Percentiles rank a stretch among this genome's conserved stretches.
Conservation (phyloP, 2,113 vertebrate species). For the Apeltes quadracus region DNA sequence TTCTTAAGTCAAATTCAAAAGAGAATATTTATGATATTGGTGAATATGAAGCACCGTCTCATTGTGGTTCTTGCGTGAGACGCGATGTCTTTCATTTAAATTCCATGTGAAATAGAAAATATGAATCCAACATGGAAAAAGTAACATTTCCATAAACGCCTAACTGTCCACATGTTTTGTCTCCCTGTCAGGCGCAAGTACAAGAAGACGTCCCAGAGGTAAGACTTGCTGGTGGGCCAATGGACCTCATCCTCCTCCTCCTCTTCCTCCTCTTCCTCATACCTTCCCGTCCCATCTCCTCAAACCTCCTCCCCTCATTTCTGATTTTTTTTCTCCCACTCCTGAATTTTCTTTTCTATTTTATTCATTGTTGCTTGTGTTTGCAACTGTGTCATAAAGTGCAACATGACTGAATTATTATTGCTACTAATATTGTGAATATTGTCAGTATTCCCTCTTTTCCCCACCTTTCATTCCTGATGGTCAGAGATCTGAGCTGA, state of each 20-base stretch:
- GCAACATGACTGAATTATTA: slow-evolving; percentile 51
- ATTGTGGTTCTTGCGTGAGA: slow-evolving; percentile 23
- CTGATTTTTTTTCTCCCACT: slow-evolving; percentile 4
- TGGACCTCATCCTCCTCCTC: slow-evolving; percentile 26
- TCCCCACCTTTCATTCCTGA: neutral
- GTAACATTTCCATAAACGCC: neutral
- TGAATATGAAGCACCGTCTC: neutral
- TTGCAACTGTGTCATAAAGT: slow-evolving; percentile 30
- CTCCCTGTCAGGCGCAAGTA: slow-evolving; percentile 93
- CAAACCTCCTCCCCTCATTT: neutral
- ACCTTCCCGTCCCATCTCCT: neutral
- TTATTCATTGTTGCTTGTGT: slow-evolving; percentile 15
- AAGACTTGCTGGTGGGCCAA: slow-evolving; percentile 78
- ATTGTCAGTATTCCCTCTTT: slow-evolving; percentile 10
- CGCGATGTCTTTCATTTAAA: slow-evolving; percentile 1
- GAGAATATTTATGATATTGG: neutral
- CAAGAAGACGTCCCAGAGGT: slow-evolving; percentile 99
- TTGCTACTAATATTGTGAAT: slow-evolving; percentile 25
- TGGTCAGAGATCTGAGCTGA: neutral
- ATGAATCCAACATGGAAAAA: neutral
- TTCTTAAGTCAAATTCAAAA: neutral
- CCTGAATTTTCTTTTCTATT: neutral
- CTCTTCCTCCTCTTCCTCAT: neutral
- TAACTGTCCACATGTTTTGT: slow-evolving; percentile 61
- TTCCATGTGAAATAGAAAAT: neutral